Percentiles rank a stretch among this genome's conserved stretches.
These are phyloP conservation scores for Pseudomyrmex sp. DNA, from an alignment of 1,140 invertebrate species.

Conservation along the genomic window DNA sequence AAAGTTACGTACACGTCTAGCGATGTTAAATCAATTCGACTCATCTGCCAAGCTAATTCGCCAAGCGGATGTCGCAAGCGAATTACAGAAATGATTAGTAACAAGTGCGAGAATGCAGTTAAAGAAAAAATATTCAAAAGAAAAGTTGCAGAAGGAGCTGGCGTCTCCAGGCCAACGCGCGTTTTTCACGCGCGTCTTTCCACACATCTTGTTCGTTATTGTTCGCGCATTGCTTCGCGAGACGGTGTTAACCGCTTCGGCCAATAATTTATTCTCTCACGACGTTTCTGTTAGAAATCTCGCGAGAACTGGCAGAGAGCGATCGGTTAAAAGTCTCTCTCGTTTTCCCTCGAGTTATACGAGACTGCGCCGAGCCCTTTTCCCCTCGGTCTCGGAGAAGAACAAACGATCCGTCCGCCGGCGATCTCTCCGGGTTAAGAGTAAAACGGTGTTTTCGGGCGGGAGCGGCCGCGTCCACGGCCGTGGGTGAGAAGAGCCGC, in stretches of 20 bases:
- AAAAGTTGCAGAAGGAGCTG: not conserved
- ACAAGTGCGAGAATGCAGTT: not conserved
- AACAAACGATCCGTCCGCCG: constrained; percentile 27
- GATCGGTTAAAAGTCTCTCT: not conserved
- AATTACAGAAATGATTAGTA: not conserved
- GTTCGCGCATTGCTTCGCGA: not conserved
- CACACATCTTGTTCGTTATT: not conserved
- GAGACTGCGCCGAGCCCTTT: not conserved
- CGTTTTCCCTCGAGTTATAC: too few relatives aligned
- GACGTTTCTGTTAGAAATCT: not conserved
- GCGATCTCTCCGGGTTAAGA: constrained; percentile 38
- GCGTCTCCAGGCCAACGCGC: not conserved
- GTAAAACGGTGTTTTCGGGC: constrained; percentile 52
- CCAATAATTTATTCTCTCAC: constrained; percentile 26
- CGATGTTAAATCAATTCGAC: not conserved
- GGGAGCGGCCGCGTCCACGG: constrained; percentile 5
- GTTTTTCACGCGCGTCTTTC: not conserved
- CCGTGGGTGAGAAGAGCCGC: constrained; percentile 35
- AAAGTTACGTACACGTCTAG: not conserved
- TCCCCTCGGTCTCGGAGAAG: constrained; percentile 22
- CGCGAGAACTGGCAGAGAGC: constrained; percentile 24
- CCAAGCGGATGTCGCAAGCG: not conserved
- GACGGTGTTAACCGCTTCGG: constrained; percentile 22
- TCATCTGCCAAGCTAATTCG: too few relatives aligned
- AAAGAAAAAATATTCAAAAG: not conserved